These are phyloP conservation scores for Barnardius zonarius DNA, from an alignment of 2,113 vertebrate genomes.

Conservation along the genomic window DNA sequence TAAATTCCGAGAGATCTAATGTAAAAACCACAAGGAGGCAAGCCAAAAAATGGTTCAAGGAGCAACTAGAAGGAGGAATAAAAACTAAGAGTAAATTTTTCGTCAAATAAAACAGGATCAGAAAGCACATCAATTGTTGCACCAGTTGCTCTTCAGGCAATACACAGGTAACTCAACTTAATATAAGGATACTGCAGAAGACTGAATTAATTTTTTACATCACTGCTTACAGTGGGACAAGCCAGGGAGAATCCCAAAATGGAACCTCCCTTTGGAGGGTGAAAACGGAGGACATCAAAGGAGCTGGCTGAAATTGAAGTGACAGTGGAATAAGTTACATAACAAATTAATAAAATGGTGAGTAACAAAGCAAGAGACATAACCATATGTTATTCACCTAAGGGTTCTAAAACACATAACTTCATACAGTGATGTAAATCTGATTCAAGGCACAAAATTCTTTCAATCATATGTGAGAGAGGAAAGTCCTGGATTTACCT, in stretches of 20 bases:
- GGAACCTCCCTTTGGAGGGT: not conserved
- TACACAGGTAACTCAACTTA: not conserved
- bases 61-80: not conserved
- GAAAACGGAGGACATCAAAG: not conserved
- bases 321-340: not conserved
- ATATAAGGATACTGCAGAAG: not conserved
- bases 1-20: not conserved
- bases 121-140: not conserved
- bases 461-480: not conserved
- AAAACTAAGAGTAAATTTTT: not conserved
- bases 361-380: not conserved
- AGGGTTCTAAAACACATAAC: not conserved
- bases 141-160: not conserved
- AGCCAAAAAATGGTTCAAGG: not conserved
- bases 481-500: constrained; percentile 75
- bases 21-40: not conserved
- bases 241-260: not conserved
- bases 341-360: not conserved
- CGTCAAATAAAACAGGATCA: not conserved
- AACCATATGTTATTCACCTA: not conserved
- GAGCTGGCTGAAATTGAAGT: not conserved
- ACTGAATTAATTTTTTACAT: not conserved
- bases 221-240: not conserved
- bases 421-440: not conserved
- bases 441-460: not conserved